Evolutionary conservation across 2,888 invertebrate species (phyloP).

Genomic region (Ichneumoninae sp.): DNA sequence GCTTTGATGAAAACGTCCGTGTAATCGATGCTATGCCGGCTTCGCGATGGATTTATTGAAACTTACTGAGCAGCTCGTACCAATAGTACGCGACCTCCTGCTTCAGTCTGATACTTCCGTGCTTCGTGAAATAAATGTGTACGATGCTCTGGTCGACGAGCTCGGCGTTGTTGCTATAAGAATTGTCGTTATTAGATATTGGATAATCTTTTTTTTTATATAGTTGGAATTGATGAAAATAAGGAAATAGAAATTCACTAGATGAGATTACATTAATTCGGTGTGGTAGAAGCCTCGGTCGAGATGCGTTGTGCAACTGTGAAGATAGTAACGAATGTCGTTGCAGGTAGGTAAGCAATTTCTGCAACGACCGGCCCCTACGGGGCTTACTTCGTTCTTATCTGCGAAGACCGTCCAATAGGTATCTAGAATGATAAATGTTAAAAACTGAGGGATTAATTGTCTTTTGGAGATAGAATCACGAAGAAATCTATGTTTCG

Average conservation of each 20-base stretch:
- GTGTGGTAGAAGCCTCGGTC: slow-evolving; percentile 58
- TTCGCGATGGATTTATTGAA: slow-evolving; percentile 1
- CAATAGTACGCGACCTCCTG: slow-evolving; percentile 80
- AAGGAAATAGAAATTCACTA: too few species aligned
- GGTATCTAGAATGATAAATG: slow-evolving; percentile 80
- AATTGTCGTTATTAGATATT: slow-evolving; percentile 1
- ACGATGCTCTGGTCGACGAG: slow-evolving; percentile 75
- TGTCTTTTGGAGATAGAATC: too few species aligned
- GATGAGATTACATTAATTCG: slow-evolving; percentile 69
- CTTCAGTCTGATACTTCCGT: slow-evolving; percentile 76
- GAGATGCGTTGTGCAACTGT: slow-evolving; percentile 60
- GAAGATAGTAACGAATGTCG: slow-evolving; percentile 73
- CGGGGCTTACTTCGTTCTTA: slow-evolving; percentile 58
- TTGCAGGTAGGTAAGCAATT: slow-evolving; percentile 77
- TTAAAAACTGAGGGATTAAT: not conserved
- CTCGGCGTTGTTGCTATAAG: slow-evolving; percentile 72
- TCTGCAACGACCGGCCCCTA: slow-evolving; percentile 67
- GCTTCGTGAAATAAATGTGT: slow-evolving; percentile 78
- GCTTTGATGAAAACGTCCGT: not conserved
- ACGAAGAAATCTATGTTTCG: too few species aligned
- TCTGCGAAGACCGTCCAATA: slow-evolving; percentile 84
- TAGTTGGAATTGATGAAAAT: not conserved
- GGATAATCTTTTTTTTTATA: not conserved
- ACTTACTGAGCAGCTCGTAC: slow-evolving; percentile 83
- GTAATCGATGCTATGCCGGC: not conserved